Evolutionary conservation across 2,113 vertebrate species (phyloP).

Genomic region (Tretioscincus oriximinensis): DNA sequence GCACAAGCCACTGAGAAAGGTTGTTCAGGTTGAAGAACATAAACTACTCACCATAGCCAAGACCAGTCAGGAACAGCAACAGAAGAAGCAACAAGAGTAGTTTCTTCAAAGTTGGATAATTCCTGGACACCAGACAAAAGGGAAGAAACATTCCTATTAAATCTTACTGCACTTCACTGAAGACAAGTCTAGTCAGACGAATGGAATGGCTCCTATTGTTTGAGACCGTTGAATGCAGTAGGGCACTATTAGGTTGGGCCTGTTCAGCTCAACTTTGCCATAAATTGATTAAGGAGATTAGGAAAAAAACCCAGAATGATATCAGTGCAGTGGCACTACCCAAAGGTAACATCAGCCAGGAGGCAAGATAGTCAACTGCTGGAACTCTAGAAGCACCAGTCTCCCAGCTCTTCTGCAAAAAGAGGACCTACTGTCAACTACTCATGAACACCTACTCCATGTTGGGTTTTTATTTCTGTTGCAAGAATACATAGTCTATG

Average conservation of each 20-base stretch:
- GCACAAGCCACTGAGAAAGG: background rate
- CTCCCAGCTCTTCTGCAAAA: too few species aligned
- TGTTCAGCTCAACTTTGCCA: background rate
- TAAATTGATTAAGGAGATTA: background rate
- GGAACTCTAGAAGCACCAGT: too few species aligned
- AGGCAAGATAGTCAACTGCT: too few species aligned
- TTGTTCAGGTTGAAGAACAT: background rate
- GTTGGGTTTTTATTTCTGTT: too few species aligned
- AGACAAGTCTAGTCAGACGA: background rate
- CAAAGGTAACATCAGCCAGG: too few species aligned
- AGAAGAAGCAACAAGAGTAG: conserved; percentile 66
- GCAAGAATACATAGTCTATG: too few species aligned
- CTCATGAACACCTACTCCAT: too few species aligned
- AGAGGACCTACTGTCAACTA: too few species aligned
- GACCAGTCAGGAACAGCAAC: conserved; percentile 65
- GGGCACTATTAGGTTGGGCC: background rate
- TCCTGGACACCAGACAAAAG: conserved; percentile 35
- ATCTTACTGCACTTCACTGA: background rate
- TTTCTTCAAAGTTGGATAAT: conserved; percentile 61
- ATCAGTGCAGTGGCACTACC: background rate
- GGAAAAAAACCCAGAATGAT: background rate
- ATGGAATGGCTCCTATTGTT: background rate
- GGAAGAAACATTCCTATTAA: background rate
- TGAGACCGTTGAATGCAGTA: background rate
- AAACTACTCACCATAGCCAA: conserved; percentile 65